Percentiles rank a stretch among this genome's conserved stretches.
Evolutionary conservation across 2,888 invertebrate species (phyloP).

Genomic region (Limnephilus auricula): DNA sequence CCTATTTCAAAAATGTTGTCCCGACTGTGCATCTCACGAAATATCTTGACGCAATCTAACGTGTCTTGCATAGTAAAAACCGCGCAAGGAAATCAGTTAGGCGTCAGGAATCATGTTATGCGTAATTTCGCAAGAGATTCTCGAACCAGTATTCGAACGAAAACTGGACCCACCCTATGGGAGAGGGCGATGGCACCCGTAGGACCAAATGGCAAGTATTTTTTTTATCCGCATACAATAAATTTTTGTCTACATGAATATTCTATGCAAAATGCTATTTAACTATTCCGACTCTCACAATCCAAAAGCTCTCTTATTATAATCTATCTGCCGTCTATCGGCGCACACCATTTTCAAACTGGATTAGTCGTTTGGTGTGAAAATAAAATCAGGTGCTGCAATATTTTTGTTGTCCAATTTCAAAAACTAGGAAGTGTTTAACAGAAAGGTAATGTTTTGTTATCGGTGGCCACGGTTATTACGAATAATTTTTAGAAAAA

Average conservation of each 20-base stretch:
- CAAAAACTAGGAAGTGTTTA: no score
- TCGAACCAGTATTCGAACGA: conserved; percentile 72
- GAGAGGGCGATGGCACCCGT: conserved; percentile 88
- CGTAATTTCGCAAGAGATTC: conserved; percentile 78
- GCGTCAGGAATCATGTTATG: conserved; percentile 75
- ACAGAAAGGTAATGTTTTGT: no score
- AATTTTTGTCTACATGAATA: not conserved
- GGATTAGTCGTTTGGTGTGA: not conserved
- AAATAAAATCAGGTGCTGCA: not conserved
- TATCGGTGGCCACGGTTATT: no score
- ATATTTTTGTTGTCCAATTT: no score
- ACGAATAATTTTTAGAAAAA: no score
- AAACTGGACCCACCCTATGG: conserved; percentile 79
- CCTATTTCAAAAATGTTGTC: conserved; percentile 73
- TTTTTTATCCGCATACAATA: not conserved
- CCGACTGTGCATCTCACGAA: conserved; percentile 73
- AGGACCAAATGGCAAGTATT: conserved; percentile 82
- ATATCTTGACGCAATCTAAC: conserved; percentile 70
- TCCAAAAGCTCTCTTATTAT: no score
- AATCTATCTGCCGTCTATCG: no score
- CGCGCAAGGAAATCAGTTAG: conserved; percentile 74
- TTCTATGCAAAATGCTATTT: not conserved
- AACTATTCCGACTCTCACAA: not conserved
- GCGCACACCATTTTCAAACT: no score
- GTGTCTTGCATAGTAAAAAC: conserved; percentile 71